Evolutionary conservation across 2,797 vertebrate genomes (phyloP).

Genomic region (Myotis planiceps): DNA sequence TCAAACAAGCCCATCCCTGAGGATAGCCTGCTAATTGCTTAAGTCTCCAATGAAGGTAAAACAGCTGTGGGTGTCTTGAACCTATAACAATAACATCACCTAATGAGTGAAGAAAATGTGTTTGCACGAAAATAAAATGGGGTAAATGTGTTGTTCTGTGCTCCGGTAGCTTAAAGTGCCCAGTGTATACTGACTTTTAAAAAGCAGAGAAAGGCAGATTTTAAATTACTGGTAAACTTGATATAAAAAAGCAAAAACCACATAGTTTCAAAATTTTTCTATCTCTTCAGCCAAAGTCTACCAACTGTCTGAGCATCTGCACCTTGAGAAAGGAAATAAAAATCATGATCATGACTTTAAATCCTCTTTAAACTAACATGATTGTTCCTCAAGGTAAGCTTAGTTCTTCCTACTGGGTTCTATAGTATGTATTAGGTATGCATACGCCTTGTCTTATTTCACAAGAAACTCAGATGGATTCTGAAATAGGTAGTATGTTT

Average conservation of each 20-base stretch:
- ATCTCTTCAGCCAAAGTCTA: not conserved
- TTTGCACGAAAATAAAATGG: not conserved
- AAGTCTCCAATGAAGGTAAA: not conserved
- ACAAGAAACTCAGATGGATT: not conserved
- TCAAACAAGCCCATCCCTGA: not conserved
- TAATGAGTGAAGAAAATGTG: constrained; percentile 19
- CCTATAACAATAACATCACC: constrained; percentile 46
- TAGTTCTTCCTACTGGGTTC: not conserved
- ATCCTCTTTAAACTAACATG: constrained; percentile 2
- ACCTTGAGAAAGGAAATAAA: constrained; percentile 2
- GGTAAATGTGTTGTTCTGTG: not conserved
- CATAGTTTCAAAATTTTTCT: not conserved
- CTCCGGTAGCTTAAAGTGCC: not conserved
- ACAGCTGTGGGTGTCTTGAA: not conserved
- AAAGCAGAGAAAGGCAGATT: not conserved
- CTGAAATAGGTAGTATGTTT: not conserved
- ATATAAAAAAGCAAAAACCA: not conserved
- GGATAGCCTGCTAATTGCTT: constrained; percentile 34
- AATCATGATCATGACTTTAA: not conserved
- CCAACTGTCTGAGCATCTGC: not conserved
- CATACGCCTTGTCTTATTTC: not conserved
- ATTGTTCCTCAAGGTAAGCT: not conserved
- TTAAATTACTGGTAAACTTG: constrained; percentile 9
- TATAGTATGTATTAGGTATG: not conserved
- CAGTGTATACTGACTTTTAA: not conserved